Evolutionary conservation across 2,797 vertebrate species (phyloP), one percentile per base, ranked within the genome.

Genomic region (Sebastes matsubarae): DNA sequence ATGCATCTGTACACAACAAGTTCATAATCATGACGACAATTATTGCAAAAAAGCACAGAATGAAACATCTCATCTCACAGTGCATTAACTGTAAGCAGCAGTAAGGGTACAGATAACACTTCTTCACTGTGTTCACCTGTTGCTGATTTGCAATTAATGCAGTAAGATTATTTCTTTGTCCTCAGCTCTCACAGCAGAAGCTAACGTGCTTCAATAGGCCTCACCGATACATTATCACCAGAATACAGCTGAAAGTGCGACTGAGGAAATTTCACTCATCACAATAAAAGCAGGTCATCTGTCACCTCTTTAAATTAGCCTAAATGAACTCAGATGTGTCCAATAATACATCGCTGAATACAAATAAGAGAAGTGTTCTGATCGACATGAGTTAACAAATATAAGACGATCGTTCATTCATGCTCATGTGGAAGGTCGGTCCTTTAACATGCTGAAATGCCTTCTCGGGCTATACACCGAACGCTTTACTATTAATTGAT

Each of bases 101-200:
- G 20, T n/a, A 4, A 61, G 4, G 0, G 8, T 18, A 24, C 11
- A 75, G 10, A 63, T 22, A 27, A 32, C 12, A 55, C 11, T 22
- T 24, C 6, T 25, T 57, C 7, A 25, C 27, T 72, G 61, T 25
- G 18, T 34, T 67, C 22, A 52, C 22, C 61, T 65, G 34, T 75
- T 80, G 74, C 61, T 72, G 66, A 57, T 80, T 68, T 72, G 14
- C n/a, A 46, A 58, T 64, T 76, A 64, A 14, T 69, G 6, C 32
- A 65, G 0, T 9, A n/a, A 71, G 34, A 81, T 79, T 32, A 0
- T 66, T 81, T 42, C 0, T 60, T 46, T 50, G 38, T 38, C n/a
- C 2, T 57, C 3, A 60, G 4, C 14, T 46, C 52, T 72, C 0
- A n/a, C 13, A 72, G 63, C 29, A 58, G 63, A 68, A 52, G 38